Conservation (phyloP, 2,888 invertebrate species). For the Timandra comae region DNA sequence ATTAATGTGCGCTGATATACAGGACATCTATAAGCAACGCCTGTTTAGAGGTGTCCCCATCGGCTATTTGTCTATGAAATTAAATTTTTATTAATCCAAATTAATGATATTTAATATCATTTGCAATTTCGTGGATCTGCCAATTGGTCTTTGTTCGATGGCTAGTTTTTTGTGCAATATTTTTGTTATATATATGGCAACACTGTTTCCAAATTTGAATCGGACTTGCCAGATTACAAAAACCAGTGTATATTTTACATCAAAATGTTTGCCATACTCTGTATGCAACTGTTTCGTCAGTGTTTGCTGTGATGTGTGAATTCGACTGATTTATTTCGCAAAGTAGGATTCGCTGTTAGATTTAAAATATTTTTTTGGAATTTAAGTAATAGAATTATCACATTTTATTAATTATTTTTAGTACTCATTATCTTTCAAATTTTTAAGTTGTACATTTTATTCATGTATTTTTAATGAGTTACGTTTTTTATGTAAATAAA, state of each 20-base stretch:
- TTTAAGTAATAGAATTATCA: conserved; percentile 31
- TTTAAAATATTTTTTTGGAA: conserved; percentile 32
- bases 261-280: conserved; percentile 39
- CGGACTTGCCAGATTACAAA: conserved; percentile 14
- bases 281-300: conserved; percentile 23
- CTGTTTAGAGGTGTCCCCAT: no score
- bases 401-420: conserved; percentile 38
- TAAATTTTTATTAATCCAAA: conserved; percentile 30
- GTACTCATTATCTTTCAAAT: conserved; percentile 44
- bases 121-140: conserved; percentile 53
- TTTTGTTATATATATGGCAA: conserved; percentile 38
- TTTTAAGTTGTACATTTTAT: conserved; percentile 71
- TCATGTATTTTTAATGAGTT: conserved; percentile 48
- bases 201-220: conserved; percentile 18
- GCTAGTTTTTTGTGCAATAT: conserved; percentile 36
- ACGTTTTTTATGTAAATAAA: conserved; percentile 68
- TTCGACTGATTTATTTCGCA: conserved; percentile 52
- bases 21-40: conserved; percentile 14
- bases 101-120: conserved; percentile 69
- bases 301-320: conserved; percentile 46
- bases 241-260: conserved; percentile 27
- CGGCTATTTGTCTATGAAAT: no score
- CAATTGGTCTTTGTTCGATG: conserved; percentile 30
- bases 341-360: conserved; percentile 38
- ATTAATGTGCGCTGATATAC: conserved; percentile 7